phyloP scores from a whole-genome alignment of 2,797 vertebrate genomes.

The Mormyrus proboscirostris region DNA sequence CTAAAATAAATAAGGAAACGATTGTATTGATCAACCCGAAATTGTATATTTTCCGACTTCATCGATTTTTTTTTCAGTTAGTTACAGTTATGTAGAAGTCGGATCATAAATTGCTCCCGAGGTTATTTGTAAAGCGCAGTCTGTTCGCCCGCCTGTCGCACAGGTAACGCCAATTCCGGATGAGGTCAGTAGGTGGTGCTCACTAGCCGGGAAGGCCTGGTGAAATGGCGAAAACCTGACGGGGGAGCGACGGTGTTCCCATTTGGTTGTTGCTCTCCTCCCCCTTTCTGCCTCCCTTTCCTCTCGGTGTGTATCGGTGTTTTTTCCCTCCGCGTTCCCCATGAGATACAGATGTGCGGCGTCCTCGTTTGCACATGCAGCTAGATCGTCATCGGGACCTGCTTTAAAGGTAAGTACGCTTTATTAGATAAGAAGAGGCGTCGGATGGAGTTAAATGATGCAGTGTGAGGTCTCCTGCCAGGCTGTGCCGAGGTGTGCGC shows the following conservation, averaged over 20 bases:
- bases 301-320: not conserved
- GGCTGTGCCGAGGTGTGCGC: not conserved
- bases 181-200: not conserved
- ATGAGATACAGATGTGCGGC: not conserved
- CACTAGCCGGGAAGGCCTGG: not conserved
- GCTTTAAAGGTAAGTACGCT: not conserved
- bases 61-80: not conserved
- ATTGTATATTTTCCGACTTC: not conserved
- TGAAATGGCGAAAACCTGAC: not conserved
- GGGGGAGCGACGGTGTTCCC: not conserved
- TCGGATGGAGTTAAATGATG: not conserved
- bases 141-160: not conserved
- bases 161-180: not conserved
- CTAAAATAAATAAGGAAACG: not conserved
- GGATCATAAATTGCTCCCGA: not conserved
- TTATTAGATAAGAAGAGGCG: not conserved
- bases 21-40: not conserved
- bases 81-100: not conserved
- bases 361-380: not conserved
- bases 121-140: not conserved
- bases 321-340: not conserved
- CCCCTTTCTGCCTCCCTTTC: not conserved
- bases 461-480: not conserved
- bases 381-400: not conserved
- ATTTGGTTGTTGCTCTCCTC: not conserved